Evolutionary conservation across 2,797 vertebrate species (phyloP).

Genomic region (Fratercula arctica): DNA sequence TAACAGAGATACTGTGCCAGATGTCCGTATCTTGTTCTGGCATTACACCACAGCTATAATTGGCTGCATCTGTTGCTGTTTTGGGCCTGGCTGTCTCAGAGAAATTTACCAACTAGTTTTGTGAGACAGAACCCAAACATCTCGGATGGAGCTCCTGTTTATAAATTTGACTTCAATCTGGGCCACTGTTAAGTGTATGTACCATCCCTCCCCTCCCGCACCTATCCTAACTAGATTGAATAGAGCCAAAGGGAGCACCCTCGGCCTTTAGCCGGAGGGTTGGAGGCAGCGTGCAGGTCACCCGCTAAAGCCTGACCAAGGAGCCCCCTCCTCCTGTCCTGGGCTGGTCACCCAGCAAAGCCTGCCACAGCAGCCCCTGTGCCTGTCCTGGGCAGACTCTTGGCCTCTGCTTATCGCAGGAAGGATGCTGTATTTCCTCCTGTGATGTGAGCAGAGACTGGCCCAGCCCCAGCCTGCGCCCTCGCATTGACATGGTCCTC

Average conservation of each 20-base stretch:
- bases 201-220: neutral
- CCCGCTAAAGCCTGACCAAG: neutral
- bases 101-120: neutral
- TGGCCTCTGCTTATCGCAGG: accelerated
- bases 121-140: neutral
- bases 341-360: too few species aligned
- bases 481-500: accelerated
- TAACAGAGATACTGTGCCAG: neutral
- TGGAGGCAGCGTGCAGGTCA: neutral
- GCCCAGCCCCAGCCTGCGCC: neutral
- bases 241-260: neutral
- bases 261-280: neutral
- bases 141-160: neutral
- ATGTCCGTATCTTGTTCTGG: neutral
- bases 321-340: neutral
- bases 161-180: neutral
- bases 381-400: neutral
- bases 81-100: neutral
- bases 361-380: neutral
- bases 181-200: neutral
- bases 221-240: neutral
- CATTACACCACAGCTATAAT: neutral
- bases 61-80: neutral
- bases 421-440: neutral
- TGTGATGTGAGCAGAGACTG: accelerated